Evolutionary conservation across 1,140 invertebrate species (phyloP).

Genomic region (Drosophila persimilis): DNA sequence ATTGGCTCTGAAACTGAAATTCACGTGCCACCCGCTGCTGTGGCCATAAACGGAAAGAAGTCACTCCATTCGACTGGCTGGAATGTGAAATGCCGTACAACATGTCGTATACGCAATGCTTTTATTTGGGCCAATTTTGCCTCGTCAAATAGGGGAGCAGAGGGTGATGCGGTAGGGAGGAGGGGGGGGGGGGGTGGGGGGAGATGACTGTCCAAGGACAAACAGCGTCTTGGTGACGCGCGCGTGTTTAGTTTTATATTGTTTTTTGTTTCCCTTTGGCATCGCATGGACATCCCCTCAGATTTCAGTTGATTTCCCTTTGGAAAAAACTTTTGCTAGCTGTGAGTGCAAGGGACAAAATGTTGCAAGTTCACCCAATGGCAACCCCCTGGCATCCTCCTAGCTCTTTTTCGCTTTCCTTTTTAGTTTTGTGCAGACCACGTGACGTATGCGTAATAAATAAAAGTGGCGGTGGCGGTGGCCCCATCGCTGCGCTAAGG

Average conservation of each 20-base stretch:
- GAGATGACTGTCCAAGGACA: constrained; percentile 58
- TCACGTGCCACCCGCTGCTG: constrained; percentile 53
- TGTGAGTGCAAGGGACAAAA: too few species aligned
- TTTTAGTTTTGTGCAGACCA: constrained; percentile 31
- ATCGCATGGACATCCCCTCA: constrained; percentile 2
- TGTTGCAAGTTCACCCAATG: constrained; percentile 36
- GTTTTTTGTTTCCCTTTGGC: constrained; percentile 8
- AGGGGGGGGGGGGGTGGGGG: background rate
- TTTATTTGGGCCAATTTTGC: constrained; percentile 61
- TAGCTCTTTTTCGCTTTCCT: background rate
- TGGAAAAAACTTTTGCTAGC: background rate
- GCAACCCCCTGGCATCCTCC: background rate
- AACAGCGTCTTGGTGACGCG: constrained; percentile 64
- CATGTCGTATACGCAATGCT: constrained; percentile 62
- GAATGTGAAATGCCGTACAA: constrained; percentile 49
- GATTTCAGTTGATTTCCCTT: constrained; percentile 5
- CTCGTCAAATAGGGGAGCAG: background rate
- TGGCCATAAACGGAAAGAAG: constrained; percentile 41
- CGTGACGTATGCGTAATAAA: constrained; percentile 77
- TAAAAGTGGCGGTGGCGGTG: constrained; percentile 34
- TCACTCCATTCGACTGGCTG: too few species aligned
- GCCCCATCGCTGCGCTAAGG: constrained; percentile 45
- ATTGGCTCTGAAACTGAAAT: constrained; percentile 51
- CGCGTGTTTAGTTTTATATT: constrained; percentile 63
- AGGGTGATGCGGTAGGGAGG: too few species aligned